A percentile compares a stretch with the other conserved stretches of the same genome.
Evolutionary conservation across 2,113 vertebrate genomes (phyloP).

Genomic region (Heterotis niloticus): DNA sequence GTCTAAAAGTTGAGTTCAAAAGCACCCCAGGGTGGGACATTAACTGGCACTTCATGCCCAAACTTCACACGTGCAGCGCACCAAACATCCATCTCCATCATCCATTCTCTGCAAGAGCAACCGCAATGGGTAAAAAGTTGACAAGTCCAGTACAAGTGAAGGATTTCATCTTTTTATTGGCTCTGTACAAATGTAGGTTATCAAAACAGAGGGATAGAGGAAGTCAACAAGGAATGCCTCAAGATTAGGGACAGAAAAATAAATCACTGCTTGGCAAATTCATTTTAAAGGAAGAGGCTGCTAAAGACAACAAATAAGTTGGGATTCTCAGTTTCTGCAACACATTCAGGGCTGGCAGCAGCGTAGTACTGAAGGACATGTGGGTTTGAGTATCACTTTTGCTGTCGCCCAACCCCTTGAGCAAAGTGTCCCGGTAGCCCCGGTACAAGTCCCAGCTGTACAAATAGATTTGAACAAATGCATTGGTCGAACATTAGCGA

Average conservation of each 20-base stretch:
- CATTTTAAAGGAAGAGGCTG: not conserved
- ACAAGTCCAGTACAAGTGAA: not conserved
- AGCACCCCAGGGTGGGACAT: not conserved
- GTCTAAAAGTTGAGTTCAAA: not conserved
- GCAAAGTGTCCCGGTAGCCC: no score
- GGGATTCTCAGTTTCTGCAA: not conserved
- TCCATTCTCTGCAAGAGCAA: conserved; percentile 7
- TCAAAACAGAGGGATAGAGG: conserved; percentile 22
- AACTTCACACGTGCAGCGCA: not conserved
- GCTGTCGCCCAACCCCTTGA: no score
- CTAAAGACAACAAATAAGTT: not conserved
- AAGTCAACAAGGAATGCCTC: conserved; percentile 28
- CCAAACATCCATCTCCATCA: conserved; percentile 3
- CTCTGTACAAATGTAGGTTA: conserved; percentile 15
- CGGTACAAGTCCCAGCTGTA: no score
- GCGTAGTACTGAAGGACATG: no score
- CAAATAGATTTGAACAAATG: no score
- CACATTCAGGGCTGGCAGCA: no score
- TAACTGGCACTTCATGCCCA: not conserved
- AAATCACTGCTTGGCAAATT: not conserved
- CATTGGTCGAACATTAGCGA: no score
- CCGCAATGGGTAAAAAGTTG: not conserved
- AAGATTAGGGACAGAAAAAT: conserved; percentile 24
- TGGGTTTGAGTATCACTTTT: no score
- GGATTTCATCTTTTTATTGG: conserved; percentile 11